Evolutionary conservation across 2,888 invertebrate species (phyloP).

Genomic region (Ellobium chinense): DNA sequence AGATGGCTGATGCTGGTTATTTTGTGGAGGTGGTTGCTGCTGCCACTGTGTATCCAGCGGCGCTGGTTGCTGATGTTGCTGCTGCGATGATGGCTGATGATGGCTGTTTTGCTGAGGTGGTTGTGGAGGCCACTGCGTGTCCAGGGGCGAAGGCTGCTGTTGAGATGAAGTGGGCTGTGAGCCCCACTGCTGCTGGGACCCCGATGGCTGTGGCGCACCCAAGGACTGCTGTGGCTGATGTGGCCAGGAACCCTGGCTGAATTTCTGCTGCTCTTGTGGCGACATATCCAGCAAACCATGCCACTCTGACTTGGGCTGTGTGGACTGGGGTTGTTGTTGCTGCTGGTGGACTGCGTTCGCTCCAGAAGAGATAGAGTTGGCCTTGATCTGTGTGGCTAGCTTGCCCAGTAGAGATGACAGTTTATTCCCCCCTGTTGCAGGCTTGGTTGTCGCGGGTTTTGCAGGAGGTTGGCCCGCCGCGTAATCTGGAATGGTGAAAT

Average conservation of each 20-base stretch:
- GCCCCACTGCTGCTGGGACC: background rate
- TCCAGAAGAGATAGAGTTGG: background rate
- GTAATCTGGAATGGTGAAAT: constrained; percentile 39
- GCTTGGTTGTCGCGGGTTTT: background rate
- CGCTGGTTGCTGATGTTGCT: background rate
- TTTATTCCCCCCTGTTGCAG: background rate
- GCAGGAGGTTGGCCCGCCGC: constrained; percentile 19
- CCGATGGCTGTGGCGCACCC: background rate
- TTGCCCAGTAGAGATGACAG: constrained; percentile 23
- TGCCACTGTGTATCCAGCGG: background rate
- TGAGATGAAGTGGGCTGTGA: background rate
- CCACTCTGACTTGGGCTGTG: background rate
- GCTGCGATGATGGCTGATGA: constrained; percentile 8
- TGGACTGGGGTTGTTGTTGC: background rate
- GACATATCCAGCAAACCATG: constrained; percentile 23
- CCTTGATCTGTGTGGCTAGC: background rate
- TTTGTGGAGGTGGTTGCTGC: background rate
- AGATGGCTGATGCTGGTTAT: background rate
- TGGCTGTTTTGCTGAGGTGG: background rate
- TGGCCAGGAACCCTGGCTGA: background rate
- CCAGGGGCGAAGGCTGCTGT: background rate
- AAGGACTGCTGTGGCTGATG: constrained; percentile 3
- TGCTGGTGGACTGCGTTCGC: too few species aligned
- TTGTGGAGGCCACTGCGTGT: background rate
- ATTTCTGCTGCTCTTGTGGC: constrained; percentile 24